These are phyloP conservation scores for Norana najaformis DNA, from an alignment of 2,888 invertebrate species.

Conservation along the genomic window DNA sequence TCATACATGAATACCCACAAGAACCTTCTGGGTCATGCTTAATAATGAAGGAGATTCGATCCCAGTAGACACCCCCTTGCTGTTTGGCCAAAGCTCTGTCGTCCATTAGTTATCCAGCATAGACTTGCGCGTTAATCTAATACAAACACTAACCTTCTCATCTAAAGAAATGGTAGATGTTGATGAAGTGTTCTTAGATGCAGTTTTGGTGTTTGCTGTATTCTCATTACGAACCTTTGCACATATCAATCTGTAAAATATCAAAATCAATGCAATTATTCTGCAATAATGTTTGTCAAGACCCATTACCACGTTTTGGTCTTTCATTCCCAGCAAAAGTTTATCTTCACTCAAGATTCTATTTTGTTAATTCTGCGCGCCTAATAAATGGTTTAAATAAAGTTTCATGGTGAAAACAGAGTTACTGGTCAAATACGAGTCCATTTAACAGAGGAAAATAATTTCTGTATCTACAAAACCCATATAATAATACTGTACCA, in stretches of 20 bases:
- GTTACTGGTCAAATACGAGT: neutral
- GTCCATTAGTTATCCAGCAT: no score
- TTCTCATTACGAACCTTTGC: neutral
- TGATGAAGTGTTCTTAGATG: neutral
- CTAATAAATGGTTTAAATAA: neutral
- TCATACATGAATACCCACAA: no score
- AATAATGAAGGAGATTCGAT: no score
- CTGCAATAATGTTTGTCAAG: neutral
- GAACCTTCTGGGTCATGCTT: no score
- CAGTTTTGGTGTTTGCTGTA: neutral
- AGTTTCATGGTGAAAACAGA: neutral
- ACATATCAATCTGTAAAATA: constrained; percentile 6
- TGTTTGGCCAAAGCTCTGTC: no score
- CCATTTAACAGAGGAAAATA: neutral
- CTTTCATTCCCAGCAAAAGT: neutral
- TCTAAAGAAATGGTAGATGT: neutral
- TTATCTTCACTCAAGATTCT: neutral
- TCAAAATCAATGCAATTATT: neutral
- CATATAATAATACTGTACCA: no score
- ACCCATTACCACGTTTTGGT: neutral
- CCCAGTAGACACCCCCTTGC: no score
- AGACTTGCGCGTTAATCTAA: neutral
- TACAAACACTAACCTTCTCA: neutral
- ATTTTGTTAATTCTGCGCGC: neutral
- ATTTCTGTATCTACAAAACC: neutral